A percentile compares a stretch with the other conserved stretches of the same genome.
Conservation (phyloP, 2,797 vertebrate genomes). For the Rhinella marina region DNA sequence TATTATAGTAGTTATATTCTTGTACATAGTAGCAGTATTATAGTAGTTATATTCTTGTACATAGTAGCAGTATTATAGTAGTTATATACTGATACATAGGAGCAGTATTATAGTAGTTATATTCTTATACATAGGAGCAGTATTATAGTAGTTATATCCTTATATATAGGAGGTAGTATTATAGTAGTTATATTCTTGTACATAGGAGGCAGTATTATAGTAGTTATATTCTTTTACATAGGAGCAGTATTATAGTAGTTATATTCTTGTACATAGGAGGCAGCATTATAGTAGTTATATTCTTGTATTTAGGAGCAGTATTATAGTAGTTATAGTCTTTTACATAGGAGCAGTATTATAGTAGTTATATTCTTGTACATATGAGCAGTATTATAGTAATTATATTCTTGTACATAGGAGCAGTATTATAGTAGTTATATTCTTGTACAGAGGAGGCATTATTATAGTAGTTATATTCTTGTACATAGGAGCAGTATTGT, state of each 20-base stretch:
- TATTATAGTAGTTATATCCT: no score
- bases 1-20: no score
- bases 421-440: slow-evolving; percentile 2
- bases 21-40: no score
- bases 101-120: no score
- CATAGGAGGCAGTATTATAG: not conserved
- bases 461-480: slow-evolving; percentile 3
- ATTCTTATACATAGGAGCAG: no score
- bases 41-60: no score
- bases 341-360: not conserved
- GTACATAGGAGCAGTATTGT: not conserved
- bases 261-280: no score
- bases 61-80: no score
- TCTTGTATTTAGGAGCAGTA: not conserved
- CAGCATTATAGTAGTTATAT: slow-evolving; percentile 18
- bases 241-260: not conserved
- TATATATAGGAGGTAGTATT: not conserved
- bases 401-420: not conserved
- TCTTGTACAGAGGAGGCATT: not conserved
- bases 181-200: slow-evolving; percentile 5
- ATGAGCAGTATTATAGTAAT: no score
- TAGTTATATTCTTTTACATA: not conserved
- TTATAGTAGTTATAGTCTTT: slow-evolving; percentile 8
- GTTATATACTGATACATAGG: no score
- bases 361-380: no score